Percentiles rank a stretch among this genome's conserved stretches.
Conservation (phyloP, 2,113 vertebrate genomes). For the zebrafish (Danio rerio) region DNA sequence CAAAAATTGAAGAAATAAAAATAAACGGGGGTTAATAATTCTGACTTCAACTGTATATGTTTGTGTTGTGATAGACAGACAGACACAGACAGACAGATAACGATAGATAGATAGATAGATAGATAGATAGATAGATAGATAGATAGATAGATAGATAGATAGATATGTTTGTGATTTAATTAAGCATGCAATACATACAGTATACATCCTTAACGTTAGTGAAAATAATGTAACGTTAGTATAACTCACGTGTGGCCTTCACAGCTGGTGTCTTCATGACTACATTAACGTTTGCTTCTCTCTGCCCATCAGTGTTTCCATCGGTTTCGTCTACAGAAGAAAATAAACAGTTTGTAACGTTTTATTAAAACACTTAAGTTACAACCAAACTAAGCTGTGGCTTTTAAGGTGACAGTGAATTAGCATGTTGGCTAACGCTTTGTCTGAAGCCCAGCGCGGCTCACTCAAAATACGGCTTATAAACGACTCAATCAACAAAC, state of each 20-base stretch:
- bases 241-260: conserved; percentile 86
- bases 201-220: not conserved
- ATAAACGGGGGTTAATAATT: too few species aligned
- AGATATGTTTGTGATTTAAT: too few species aligned
- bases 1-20: too few species aligned
- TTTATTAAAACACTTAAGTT: not conserved
- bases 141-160: too few species aligned
- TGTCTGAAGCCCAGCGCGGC: not conserved
- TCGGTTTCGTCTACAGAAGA: conserved; percentile 83
- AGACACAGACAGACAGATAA: too few species aligned
- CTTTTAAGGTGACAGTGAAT: not conserved
- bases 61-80: too few species aligned
- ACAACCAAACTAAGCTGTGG: too few species aligned
- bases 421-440: conserved; percentile 38
- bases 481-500: not conserved
- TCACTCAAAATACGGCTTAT: not conserved
- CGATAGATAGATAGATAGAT: too few species aligned
- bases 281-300: conserved; percentile 62
- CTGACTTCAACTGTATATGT: too few species aligned
- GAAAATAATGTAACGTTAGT: not conserved
- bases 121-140: too few species aligned
- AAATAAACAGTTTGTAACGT: not conserved
- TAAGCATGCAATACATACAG: not conserved
- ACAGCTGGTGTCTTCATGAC: conserved; percentile 79
- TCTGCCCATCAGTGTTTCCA: conserved; percentile 74